phyloP scores from a whole-genome alignment of 35 echinoderm and acorn worm genomes.

The Patiria miniata region DNA sequence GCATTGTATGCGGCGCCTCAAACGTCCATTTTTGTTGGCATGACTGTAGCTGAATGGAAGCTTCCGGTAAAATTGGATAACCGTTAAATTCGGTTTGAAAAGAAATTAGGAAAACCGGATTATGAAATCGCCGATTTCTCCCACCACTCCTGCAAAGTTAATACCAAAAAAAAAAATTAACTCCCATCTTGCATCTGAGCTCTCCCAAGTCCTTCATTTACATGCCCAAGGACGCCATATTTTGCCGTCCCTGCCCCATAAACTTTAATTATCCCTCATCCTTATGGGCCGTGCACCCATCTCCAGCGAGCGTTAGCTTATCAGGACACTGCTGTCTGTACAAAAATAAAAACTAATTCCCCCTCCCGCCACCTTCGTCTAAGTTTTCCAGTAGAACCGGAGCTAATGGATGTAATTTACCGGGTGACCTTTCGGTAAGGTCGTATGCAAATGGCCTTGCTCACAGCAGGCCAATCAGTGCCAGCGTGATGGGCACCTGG shows the following conservation, averaged over 20 bases:
- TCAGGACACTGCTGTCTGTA: not conserved
- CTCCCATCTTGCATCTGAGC: no score
- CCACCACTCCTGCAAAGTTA: no score
- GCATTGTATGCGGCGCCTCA: no score
- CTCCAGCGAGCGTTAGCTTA: not conserved
- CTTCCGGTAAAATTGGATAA: no score
- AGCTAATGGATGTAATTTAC: slow-evolving; percentile 25
- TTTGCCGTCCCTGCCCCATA: not conserved
- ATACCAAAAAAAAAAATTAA: no score
- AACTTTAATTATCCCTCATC: slow-evolving; percentile 14
- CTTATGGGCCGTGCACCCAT: not conserved
- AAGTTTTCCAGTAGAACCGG: not conserved
- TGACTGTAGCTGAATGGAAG: no score
- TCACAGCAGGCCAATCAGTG: slow-evolving; percentile 6
- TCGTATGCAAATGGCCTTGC: slow-evolving; percentile 27
- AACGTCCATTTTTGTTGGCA: no score
- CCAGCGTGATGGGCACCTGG: not conserved
- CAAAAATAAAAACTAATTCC: no score
- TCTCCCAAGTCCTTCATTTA: not conserved
- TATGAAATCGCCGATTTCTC: no score
- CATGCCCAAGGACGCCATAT: slow-evolving; percentile 6
- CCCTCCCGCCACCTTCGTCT: not conserved
- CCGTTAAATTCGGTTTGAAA: no score
- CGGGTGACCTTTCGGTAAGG: not conserved
- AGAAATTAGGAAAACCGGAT: no score